These are phyloP conservation scores for Yponomeuta plumbellus DNA, from an alignment of 2,888 invertebrate species.

Conservation along the genomic window DNA sequence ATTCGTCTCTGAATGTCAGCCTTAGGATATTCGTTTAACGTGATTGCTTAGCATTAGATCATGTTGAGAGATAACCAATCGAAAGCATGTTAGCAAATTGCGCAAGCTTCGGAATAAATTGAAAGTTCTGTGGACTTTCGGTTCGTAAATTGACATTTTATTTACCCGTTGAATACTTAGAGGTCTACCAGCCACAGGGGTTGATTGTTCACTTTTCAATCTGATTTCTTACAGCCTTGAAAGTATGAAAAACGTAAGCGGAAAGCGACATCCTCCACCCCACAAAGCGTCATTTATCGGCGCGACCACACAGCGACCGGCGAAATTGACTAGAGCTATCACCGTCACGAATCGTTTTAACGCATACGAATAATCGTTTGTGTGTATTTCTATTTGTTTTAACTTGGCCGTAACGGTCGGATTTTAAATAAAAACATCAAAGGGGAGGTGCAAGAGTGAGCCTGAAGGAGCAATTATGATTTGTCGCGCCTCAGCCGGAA, in stretches of 20 bases:
- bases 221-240: background rate
- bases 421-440: conserved; percentile 74
- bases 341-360: conserved; percentile 72
- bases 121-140: no score
- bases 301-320: conserved; percentile 65
- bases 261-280: background rate
- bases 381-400: conserved; percentile 73
- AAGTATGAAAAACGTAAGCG: background rate
- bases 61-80: no score
- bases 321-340: conserved; percentile 66
- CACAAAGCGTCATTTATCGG: background rate
- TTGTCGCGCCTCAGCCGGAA: conserved; percentile 71
- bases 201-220: no score
- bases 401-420: conserved; percentile 67
- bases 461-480: conserved; percentile 72
- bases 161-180: no score
- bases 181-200: no score
- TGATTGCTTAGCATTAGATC: no score
- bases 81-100: no score
- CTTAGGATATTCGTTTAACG: no score
- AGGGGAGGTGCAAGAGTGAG: conserved; percentile 64
- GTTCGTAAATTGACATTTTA: no score
- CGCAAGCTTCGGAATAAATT: no score
- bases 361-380: conserved; percentile 71
- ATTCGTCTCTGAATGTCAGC: no score